Evolutionary conservation across 2,888 invertebrate genomes (phyloP).

Genomic region (Aphidoletes aphidimyza): DNA sequence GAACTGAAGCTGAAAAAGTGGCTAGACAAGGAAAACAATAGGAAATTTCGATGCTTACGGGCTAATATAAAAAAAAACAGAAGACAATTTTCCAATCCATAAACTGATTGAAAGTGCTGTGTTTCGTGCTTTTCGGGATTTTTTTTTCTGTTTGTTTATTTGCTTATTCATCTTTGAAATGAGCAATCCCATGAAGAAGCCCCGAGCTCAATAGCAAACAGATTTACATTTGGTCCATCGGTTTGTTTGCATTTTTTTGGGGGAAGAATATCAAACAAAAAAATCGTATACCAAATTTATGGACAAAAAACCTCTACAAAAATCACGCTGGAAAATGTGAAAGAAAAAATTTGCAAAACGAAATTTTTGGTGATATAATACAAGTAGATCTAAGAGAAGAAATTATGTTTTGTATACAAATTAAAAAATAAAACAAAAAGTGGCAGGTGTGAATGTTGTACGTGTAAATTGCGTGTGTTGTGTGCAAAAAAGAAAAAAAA

Average conservation of each 20-base stretch:
- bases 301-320: neutral
- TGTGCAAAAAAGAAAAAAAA: neutral
- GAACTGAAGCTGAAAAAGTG: neutral
- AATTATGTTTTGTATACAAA: slow-evolving; percentile 7
- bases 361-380: slow-evolving; percentile 5
- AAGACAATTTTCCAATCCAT: neutral
- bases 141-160: neutral
- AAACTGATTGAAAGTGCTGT: no score
- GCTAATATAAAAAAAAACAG: neutral
- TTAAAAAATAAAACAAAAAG: neutral
- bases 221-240: neutral
- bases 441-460: slow-evolving; percentile 40
- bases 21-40: neutral
- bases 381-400: neutral
- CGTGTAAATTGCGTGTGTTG: slow-evolving; percentile 39
- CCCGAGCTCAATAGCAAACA: neutral
- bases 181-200: neutral
- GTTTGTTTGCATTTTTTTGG: slow-evolving; percentile 4
- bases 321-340: neutral
- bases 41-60: neutral
- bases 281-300: neutral
- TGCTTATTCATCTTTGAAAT: neutral
- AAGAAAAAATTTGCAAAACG: neutral
- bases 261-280: neutral
- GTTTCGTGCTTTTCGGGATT: neutral